Evolutionary conservation across 92 coral and sea anemone genomes (phyloP), one percentile per base, ranked within the genome.

Genomic region (Umimayanthus kanabou): DNA sequence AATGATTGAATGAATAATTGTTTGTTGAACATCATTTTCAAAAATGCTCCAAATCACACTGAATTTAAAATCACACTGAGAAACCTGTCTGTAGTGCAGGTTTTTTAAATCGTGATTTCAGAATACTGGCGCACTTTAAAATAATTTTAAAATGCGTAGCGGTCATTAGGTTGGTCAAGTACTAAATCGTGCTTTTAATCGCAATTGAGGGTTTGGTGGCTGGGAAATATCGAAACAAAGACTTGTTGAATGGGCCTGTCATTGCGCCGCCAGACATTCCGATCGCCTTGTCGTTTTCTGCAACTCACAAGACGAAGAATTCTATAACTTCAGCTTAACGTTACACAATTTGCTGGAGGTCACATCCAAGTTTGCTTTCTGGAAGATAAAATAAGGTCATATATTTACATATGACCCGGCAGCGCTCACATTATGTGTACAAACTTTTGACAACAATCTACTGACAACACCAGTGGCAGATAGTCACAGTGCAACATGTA

Each of bases 1-100:
- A 39, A 75, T 75, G n/a, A n/a, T n/a, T n/a, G n/a, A n/a, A n/a
- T n/a, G 50, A 39, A 75, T 20, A 39, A 75, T 75, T 75, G 43
- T 73, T 71, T 71, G 39, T 33, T 18, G 78, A 28, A 15, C 20
- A 37, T 40, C 7, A 16, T 73, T 75, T 37, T 20, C 49, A 13
- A 37, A 75, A 39, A n/a, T 50, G n/a, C 22, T 37, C 50, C 39
- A 75, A 33, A 33, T 33, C 37, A 33, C 37, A 33, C 37, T 33
- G 37, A 33, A 33, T 33, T 33, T 33, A 33, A 33, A 33, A 75
- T 33, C 25, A 30, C 77, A 73, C 9, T 22, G 77, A 6, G 37
- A 73, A 39, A 18, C n/a, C 45, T 43, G 45, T 23, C 47, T 20
- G 25, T 9, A 7, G n/a, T 5, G 69, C 26, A 20, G 26, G 69